phyloP scores from a whole-genome alignment of 1,140 invertebrate genomes.

The Hyposmocoma kahamanoa region DNA sequence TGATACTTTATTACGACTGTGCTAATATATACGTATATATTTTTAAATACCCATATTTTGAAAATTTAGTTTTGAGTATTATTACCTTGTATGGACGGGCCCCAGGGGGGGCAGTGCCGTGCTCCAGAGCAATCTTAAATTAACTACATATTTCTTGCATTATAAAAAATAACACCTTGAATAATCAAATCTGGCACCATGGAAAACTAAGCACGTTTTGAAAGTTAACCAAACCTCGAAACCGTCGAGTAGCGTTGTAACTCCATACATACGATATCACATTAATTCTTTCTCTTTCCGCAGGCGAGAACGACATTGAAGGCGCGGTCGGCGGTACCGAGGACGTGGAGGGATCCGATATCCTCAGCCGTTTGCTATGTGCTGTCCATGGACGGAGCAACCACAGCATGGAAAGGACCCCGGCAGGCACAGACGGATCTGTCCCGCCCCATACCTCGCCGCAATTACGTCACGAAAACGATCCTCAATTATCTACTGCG shows the following conservation, averaged over 20 bases:
- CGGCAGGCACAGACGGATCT: conserved; percentile 31
- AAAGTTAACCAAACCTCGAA: too few relatives aligned
- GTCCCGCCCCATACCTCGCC: conserved; percentile 8
- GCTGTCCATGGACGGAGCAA: conserved; percentile 28
- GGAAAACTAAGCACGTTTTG: too few relatives aligned
- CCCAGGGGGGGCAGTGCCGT: too few relatives aligned
- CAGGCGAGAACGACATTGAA: conserved; percentile 61
- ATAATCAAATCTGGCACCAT: too few relatives aligned
- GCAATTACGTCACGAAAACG: conserved; percentile 21
- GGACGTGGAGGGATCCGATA: conserved; percentile 22
- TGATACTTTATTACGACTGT: too few relatives aligned
- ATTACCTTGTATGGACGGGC: too few relatives aligned
- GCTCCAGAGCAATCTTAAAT: too few relatives aligned
- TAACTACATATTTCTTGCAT: too few relatives aligned
- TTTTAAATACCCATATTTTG: too few relatives aligned
- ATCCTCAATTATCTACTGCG: conserved; percentile 53
- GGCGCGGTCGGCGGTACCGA: conserved; percentile 18
- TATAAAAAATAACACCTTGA: too few relatives aligned
- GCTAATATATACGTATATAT: too few relatives aligned
- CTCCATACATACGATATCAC: background rate
- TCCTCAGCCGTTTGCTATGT: conserved; percentile 38
- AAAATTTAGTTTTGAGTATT: too few relatives aligned
- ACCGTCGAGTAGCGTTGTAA: background rate
- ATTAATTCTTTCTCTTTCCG: background rate
- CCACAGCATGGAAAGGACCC: conserved; percentile 24